Conservation (phyloP, 2,113 vertebrate species). For the Pedetes capensis region DNA sequence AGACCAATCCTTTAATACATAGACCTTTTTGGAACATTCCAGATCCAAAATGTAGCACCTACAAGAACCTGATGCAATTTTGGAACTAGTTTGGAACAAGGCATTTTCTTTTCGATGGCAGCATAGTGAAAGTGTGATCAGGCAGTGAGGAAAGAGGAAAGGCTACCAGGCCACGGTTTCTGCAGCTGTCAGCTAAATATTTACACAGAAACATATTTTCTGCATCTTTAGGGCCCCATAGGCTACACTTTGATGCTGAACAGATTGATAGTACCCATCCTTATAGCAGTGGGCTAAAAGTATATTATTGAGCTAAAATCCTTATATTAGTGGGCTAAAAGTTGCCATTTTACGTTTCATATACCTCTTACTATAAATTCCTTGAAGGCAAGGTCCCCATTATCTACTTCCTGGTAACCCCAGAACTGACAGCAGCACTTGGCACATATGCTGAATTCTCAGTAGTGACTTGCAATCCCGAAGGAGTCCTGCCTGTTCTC, state of each 20-base stretch:
- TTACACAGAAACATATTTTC: neutral
- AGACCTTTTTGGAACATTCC: neutral
- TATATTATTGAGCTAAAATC: neutral
- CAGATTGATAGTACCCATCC: neutral
- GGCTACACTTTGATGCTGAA: no score
- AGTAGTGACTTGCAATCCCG: neutral
- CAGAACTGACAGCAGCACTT: neutral
- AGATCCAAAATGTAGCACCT: neutral
- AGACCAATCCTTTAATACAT: neutral
- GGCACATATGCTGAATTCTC: neutral
- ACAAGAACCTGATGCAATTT: neutral
- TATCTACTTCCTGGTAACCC: neutral
- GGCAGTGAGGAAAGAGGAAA: neutral
- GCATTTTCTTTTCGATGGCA: neutral
- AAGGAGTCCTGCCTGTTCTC: neutral
- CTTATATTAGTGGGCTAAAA: neutral
- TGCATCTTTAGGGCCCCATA: neutral
- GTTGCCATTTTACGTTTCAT: neutral
- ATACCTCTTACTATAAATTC: neutral
- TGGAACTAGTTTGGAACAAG: neutral
- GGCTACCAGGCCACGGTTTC: neutral
- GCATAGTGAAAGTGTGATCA: rapidly evolving
- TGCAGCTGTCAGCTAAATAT: neutral
- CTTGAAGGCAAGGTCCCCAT: neutral
- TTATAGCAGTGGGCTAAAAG: neutral